A percentile compares a stretch with the other conserved stretches of the same genome.
These are phyloP conservation scores for Phalacrocorax brasilianus DNA, from an alignment of 2,113 vertebrate genomes.

Conservation along the genomic window DNA sequence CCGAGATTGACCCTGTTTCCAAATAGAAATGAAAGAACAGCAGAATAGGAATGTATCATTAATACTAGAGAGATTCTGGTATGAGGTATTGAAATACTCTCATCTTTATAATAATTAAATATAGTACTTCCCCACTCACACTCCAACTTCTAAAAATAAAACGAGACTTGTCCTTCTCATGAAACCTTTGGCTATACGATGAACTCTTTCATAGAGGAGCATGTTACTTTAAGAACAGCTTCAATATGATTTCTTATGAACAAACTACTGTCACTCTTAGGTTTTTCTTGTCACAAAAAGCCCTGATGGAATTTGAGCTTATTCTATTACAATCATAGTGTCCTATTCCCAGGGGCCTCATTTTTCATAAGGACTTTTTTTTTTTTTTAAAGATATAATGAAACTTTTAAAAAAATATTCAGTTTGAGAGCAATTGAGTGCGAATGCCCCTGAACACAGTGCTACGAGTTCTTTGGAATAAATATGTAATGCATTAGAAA, in stretches of 20 bases:
- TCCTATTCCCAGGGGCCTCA: not conserved
- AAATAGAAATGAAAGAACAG: not conserved
- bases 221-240: not conserved
- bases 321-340: not conserved
- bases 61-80: not conserved
- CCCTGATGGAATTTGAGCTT: not conserved
- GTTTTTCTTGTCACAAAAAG: not conserved
- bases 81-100: not conserved
- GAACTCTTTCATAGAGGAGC: not conserved
- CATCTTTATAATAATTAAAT: not conserved
- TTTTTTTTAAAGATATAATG: not conserved
- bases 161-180: not conserved
- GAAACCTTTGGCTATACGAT: not conserved
- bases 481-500: rapidly evolving
- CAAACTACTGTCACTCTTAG: not conserved
- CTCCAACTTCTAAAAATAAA: not conserved
- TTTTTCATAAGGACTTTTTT: not conserved
- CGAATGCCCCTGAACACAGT: not conserved
- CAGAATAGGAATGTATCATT: not conserved
- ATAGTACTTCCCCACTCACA: not conserved
- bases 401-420: not conserved
- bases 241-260: not conserved
- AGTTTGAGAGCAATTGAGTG: not conserved
- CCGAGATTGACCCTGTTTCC: not conserved
- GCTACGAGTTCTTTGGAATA: not conserved